Base-by-base conservation (phyloP, 2,797 vertebrate genomes). In the Catostomus latipinnis region DNA sequence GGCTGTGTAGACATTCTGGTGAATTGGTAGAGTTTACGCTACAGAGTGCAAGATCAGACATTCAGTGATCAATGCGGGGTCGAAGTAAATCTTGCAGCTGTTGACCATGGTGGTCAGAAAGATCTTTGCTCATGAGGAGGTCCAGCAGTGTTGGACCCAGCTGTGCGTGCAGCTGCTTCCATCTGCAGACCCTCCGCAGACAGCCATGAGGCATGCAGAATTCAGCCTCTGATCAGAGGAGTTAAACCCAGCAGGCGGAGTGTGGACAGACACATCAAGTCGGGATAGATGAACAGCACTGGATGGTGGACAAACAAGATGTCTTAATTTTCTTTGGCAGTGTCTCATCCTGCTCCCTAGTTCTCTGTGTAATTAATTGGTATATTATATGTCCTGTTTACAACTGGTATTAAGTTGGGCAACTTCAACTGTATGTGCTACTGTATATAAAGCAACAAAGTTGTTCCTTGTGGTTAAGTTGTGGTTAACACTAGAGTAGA, bases 131-230 rank as follows among this genome's bases (percentile, higher is more conserved):
- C 86, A 75, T 62, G 83, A 84, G 80, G 86, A 88, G 86, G 78
- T 90, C 91, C 92, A 90, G 90, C 88, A 88, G 85, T 86, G 74
- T 81, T 83, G 48, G 63, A 75, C 84, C 91, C 93, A 93, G 93
- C 93, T 93, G 93, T 90, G 91, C 83, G 61, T 93, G 90, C 92
- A 92, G 93, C 91, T 92, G 92, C 63, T 87, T 88, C 90, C 89
- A 92, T 90, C 91, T 91, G 92, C 89, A 91, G 85, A 85, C 84
- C 82, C 85, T 92, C 89, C 90, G 53, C 90, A 86, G 45, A 76
- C 84, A 72, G 81, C 83, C 74, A 88, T 83, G 71, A 85, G 83
- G 67, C 60, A 54, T 43, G 52, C 79, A 82, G 45, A 83, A 87
- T 88, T 88, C 66, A 45, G 84, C 69, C 74, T 84, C 87, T 86